Percentiles rank a stretch among this genome's conserved stretches.
Conservation (phyloP, 2,113 vertebrate species). For the Tor tambroides region DNA sequence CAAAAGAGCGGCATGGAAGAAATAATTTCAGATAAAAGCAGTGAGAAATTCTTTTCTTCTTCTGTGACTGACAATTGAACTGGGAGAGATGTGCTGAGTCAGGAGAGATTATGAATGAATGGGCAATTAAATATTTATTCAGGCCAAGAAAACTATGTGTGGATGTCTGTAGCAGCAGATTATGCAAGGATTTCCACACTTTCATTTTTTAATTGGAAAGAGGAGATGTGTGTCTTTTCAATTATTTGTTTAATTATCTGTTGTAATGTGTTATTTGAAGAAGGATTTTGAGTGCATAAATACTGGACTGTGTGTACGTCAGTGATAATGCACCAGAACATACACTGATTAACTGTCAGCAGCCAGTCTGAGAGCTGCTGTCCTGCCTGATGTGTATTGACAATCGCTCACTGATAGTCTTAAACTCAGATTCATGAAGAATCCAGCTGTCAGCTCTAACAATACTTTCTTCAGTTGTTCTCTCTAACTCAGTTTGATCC, state of each 20-base stretch:
- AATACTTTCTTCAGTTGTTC: neutral
- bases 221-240: neutral
- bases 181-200: neutral
- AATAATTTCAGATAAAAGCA: neutral
- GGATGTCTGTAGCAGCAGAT: neutral
- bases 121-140: slow-evolving; percentile 21
- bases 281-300: neutral
- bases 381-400: slow-evolving; percentile 64
- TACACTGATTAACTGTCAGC: slow-evolving; percentile 63
- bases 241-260: neutral
- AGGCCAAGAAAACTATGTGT: neutral
- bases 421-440: slow-evolving; percentile 59
- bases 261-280: neutral
- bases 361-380: slow-evolving; percentile 60
- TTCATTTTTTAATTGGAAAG: neutral
- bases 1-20: neutral
- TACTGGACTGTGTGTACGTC: slow-evolving; percentile 10
- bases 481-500: neutral
- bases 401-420: slow-evolving; percentile 62
- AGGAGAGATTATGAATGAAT: slow-evolving; percentile 5
- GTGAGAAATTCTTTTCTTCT: neutral
- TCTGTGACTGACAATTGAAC: slow-evolving; percentile 13
- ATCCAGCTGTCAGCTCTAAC: slow-evolving; percentile 42
- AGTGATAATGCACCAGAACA: slow-evolving; percentile 51
- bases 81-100: neutral